Base-by-base conservation (phyloP, 2,888 invertebrate species). In the Callimorpha dominula region DNA sequence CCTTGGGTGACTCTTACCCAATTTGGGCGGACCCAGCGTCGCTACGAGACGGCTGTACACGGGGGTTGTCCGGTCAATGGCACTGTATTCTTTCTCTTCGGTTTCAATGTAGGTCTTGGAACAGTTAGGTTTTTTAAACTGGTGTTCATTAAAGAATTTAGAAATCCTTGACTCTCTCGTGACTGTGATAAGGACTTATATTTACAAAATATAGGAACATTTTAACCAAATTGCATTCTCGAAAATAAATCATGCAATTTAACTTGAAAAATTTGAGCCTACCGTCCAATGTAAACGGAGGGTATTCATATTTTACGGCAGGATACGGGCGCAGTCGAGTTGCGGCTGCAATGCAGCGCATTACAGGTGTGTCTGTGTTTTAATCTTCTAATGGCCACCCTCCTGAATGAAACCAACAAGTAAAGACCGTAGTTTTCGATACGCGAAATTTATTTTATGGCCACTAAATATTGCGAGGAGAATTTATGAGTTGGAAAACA, bases 331-430 rank as follows among this genome's bases (percentile, higher is more conserved):
- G 80, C 76, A 80, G 78, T 76, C 70, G 74, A 73, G 78, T 79
- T 87, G 89, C 77, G 91, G 90, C 90, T 86, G 83, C 83, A 77
- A 78, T 85, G 86, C 87, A 86, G 81, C 84, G 57, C 67, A 83
- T 87, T 88, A 88, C 91, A 92, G 93, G 92, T 92, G 91, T 90
- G 89, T 88, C 89, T 84, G 85, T 84, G 87, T 91, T 93, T 92
- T 94, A 93, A 94, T 93, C 93, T 93, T 85, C 90, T 93, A 94
- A 94, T 93, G 92, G 93, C 77, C 77, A 77, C 82, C 84, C 81
- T 80, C 83, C 82, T 78, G 68, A 65, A 66, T 62, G 71, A 70
- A 70, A 15, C 20, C 17, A 54, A 68, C 81, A 80, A 71, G 81
- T 84, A 82, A 80, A 73, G 74, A 46, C 78, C 57, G 74, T 78